A percentile compares a stretch with the other conserved stretches of the same genome.
These are phyloP conservation scores for Knipowitschia caucasica DNA, from an alignment of 2,797 vertebrate genomes.

Conservation along the genomic window DNA sequence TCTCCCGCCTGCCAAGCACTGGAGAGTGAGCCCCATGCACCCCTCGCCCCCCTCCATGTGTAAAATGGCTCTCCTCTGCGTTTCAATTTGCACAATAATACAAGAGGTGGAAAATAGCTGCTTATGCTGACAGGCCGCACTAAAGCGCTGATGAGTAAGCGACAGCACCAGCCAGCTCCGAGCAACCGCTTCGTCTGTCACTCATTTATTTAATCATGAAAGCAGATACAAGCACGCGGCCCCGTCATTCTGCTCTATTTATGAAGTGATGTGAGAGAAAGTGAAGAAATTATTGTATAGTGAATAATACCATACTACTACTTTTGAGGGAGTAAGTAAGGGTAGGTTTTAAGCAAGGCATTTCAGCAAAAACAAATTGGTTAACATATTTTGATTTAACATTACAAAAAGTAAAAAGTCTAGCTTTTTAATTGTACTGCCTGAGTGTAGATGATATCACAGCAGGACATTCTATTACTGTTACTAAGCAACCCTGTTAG, in stretches of 20 bases:
- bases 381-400: no score
- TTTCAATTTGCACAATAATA: conserved; percentile 72
- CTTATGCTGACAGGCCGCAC: conserved; percentile 47
- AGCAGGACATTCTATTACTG: no score
- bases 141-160: conserved; percentile 19
- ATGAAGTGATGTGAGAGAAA: conserved; percentile 4
- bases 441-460: no score
- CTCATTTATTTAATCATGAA: conserved; percentile 18
- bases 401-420: no score
- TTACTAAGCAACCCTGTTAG: no score
- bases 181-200: conserved; percentile 16
- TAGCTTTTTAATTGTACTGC: no score
- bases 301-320: no score
- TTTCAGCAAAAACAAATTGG: no score
- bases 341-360: no score
- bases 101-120: conserved; percentile 50
- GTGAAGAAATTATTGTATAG: no score
- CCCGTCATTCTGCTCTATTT: conserved; percentile 3
- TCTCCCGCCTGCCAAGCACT: conserved; percentile 47
- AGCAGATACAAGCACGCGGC: conserved; percentile 1
- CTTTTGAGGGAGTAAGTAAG: no score
- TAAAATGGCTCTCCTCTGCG: conserved; percentile 47
- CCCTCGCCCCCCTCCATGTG: conserved; percentile 15
- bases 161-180: conserved; percentile 19
- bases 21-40: conserved; percentile 33